Conservation (phyloP, 2,888 invertebrate genomes). For the Zele albiditarsus region DNA sequence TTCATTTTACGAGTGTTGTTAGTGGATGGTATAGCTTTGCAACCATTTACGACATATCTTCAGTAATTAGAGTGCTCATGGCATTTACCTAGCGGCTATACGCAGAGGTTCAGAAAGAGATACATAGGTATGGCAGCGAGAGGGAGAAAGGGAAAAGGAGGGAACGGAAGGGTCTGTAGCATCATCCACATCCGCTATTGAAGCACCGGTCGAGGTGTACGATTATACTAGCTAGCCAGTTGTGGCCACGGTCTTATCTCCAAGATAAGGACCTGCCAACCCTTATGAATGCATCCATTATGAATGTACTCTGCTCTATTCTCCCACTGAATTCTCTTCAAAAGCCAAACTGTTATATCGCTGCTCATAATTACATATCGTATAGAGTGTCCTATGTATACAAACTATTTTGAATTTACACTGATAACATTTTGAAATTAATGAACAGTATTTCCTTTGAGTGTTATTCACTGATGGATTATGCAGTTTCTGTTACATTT, state of each 20-base stretch:
- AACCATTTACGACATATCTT: constrained; percentile 42
- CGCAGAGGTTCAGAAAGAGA: background rate
- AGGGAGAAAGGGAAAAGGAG: background rate
- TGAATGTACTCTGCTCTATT: constrained; percentile 45
- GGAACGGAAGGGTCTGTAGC: constrained; percentile 36
- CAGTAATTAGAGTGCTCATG: constrained; percentile 48
- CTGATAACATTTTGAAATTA: background rate
- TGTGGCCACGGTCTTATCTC: constrained; percentile 61
- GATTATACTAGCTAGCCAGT: constrained; percentile 49
- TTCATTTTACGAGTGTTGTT: constrained; percentile 43
- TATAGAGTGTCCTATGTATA: constrained; percentile 32
- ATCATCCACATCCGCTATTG: constrained; percentile 36
- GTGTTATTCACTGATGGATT: background rate
- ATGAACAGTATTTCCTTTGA: background rate
- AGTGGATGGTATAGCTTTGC: constrained; percentile 3
- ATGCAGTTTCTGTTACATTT: background rate
- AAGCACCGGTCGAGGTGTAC: constrained; percentile 21
- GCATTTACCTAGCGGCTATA: constrained; percentile 29
- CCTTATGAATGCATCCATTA: constrained; percentile 69
- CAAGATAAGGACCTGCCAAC: constrained; percentile 66
- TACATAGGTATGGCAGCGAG: constrained; percentile 1
- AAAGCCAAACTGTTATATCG: constrained; percentile 20
- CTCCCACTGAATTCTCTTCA: constrained; percentile 42
- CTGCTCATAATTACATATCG: constrained; percentile 18
- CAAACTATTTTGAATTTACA: constrained; percentile 36